Conservation (phyloP, 1,140 invertebrate species). For the Drosophila burlai region DNA sequence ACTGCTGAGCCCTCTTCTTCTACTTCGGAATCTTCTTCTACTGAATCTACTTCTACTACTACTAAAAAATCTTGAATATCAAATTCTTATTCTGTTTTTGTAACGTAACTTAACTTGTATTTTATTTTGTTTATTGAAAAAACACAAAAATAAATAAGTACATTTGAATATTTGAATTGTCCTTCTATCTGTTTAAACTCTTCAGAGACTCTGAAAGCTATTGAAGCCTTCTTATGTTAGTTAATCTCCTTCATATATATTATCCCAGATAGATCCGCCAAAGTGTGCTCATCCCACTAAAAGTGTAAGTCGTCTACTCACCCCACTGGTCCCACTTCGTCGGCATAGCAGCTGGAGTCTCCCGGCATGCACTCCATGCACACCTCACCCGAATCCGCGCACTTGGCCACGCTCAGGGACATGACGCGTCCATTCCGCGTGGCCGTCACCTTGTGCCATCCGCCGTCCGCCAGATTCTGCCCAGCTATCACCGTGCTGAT, state of each 20-base stretch:
- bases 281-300: neutral
- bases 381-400: conserved; percentile 93
- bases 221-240: neutral
- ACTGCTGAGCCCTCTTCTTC: too few species aligned
- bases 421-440: conserved; percentile 94
- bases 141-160: neutral
- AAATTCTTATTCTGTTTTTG: neutral
- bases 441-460: conserved; percentile 96
- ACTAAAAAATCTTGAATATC: too few species aligned
- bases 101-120: neutral
- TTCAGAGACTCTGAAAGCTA: neutral
- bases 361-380: conserved; percentile 94
- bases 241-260: neutral
- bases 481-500: conserved; percentile 91
- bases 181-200: neutral
- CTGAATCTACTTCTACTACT: too few species aligned
- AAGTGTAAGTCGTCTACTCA: conserved; percentile 84
- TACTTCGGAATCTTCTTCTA: too few species aligned
- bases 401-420: conserved; percentile 92
- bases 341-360: conserved; percentile 92
- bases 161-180: neutral
- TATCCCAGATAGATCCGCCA: neutral
- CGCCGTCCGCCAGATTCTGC: conserved; percentile 91
- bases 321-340: conserved; percentile 94
- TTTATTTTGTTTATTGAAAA: neutral